These are phyloP conservation scores for Artibeus jamaicensis DNA, from an alignment of 2,797 vertebrate genomes.

Conservation along the genomic window DNA sequence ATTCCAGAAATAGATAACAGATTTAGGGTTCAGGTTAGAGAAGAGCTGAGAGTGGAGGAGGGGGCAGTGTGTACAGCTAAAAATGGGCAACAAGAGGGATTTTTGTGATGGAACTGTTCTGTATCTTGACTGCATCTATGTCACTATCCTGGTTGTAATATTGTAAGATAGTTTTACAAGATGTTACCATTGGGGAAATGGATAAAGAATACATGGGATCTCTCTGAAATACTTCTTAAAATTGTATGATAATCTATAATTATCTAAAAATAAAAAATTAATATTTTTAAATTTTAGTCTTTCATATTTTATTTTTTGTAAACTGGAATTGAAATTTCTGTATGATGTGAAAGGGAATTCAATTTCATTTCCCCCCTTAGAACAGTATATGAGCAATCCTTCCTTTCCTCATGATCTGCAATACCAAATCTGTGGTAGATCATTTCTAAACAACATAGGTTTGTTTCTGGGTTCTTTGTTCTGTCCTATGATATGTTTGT, in stretches of 20 bases:
- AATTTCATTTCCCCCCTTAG: neutral
- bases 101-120: neutral
- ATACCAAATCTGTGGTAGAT: neutral
- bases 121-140: too few relatives aligned
- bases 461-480: neutral
- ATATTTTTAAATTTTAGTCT: neutral
- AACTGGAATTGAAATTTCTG: neutral
- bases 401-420: neutral
- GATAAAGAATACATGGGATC: neutral
- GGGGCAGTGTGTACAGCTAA: neutral
- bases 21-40: neutral
- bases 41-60: neutral
- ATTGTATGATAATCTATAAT: neutral
- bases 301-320: neutral
- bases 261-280: neutral
- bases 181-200: neutral
- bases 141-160: neutral
- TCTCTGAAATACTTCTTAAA: neutral
- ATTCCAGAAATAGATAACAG: neutral
- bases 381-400: neutral
- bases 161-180: neutral
- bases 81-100: neutral
- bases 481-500: neutral
- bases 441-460: neutral
- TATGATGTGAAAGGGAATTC: neutral